Evolutionary conservation across 2,113 vertebrate species (phyloP).

Genomic region (Prolemur simus): DNA sequence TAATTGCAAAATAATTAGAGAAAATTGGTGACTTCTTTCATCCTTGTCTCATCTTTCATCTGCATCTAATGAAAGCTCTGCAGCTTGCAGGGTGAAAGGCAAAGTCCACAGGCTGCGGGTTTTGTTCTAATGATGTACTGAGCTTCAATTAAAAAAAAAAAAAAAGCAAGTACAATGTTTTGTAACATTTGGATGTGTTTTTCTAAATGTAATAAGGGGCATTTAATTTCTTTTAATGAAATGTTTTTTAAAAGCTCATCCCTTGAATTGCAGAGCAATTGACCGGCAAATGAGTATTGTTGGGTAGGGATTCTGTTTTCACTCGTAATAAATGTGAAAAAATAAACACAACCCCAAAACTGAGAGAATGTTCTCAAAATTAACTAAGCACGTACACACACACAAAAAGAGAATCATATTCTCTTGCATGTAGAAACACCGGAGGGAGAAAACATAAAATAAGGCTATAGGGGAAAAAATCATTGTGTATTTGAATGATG

Average conservation of each 20-base stretch:
- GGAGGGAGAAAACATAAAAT: not conserved
- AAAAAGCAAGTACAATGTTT: not conserved
- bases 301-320: not conserved
- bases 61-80: not conserved
- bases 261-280: not conserved
- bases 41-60: not conserved
- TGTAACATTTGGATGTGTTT: not conserved
- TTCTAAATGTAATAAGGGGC: not conserved
- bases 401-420: not conserved
- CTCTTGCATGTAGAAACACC: accelerated
- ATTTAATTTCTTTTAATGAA: not conserved
- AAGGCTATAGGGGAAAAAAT: too few species aligned
- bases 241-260: not conserved
- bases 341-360: not conserved
- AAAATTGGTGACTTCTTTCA: not conserved
- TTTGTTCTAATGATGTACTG: too few species aligned
- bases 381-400: accelerated
- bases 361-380: not conserved
- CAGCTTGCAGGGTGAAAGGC: accelerated
- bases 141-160: too few species aligned
- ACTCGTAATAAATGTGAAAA: not conserved
- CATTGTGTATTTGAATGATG: not conserved
- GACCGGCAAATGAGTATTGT: not conserved
- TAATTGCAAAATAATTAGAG: not conserved
- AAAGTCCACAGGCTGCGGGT: not conserved